phyloP scores from a whole-genome alignment of 2,888 invertebrate species.

The Cenopis cana region DNA sequence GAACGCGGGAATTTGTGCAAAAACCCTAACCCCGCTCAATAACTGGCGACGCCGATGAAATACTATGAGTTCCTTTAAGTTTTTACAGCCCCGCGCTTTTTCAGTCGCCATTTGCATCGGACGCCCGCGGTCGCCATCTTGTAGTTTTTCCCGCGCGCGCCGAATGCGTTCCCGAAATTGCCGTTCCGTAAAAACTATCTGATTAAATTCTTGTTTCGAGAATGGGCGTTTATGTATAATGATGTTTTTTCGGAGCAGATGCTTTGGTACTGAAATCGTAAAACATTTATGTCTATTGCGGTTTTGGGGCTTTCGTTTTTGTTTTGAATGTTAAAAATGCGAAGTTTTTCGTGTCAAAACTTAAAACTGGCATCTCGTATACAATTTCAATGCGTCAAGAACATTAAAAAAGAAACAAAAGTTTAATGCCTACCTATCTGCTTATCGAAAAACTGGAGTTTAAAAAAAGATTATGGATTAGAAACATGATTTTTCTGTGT shows the following conservation, averaged over 20 bases:
- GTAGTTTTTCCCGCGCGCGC: slow-evolving; percentile 72
- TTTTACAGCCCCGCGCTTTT: slow-evolving; percentile 74
- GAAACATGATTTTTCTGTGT: no score
- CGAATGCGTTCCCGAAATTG: slow-evolving; percentile 75
- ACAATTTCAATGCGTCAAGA: neutral
- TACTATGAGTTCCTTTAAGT: slow-evolving; percentile 81
- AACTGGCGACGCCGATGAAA: slow-evolving; percentile 81
- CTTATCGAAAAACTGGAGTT: no score
- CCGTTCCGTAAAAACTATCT: slow-evolving; percentile 64
- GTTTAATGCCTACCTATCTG: no score
- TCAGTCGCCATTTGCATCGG: slow-evolving; percentile 79
- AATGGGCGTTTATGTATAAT: slow-evolving; percentile 72
- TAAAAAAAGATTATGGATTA: no score
- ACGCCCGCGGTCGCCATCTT: slow-evolving; percentile 69
- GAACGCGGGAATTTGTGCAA: slow-evolving; percentile 67
- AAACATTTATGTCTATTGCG: slow-evolving; percentile 37
- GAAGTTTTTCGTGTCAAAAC: slow-evolving; percentile 3
- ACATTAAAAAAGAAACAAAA: no score
- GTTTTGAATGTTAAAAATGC: slow-evolving; percentile 15
- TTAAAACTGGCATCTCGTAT: slow-evolving; percentile 2
- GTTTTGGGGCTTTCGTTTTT: slow-evolving; percentile 17
- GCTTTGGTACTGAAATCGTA: slow-evolving; percentile 29
- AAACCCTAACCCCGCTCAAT: slow-evolving; percentile 76
- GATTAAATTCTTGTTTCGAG: slow-evolving; percentile 75
- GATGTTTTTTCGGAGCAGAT: slow-evolving; percentile 39